Percentiles rank a stretch among this genome's conserved stretches.
Evolutionary conservation across 2,797 vertebrate species (phyloP).

Genomic region (Lagocephalus sceleratus): DNA sequence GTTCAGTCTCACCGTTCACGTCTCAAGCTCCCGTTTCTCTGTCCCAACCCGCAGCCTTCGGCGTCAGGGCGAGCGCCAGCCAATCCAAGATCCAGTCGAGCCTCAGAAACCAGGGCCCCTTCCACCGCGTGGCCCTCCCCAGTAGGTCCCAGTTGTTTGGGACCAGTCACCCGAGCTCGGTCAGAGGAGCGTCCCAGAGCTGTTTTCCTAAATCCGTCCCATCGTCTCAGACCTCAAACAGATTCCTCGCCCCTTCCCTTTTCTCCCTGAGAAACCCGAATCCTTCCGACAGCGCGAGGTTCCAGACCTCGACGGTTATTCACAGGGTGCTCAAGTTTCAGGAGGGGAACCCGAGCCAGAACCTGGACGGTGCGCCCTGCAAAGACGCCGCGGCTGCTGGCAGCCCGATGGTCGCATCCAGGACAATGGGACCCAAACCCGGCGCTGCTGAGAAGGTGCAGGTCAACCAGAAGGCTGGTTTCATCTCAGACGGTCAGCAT

Average conservation of each 20-base stretch:
- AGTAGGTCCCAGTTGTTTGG: slow-evolving; percentile 61
- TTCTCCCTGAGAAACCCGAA: slow-evolving; percentile 61
- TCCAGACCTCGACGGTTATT: slow-evolving; percentile 66
- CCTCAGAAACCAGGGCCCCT: slow-evolving; percentile 66
- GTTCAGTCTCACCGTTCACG: slow-evolving; percentile 21
- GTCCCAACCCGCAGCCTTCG: slow-evolving; percentile 36
- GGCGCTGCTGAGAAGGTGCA: slow-evolving; percentile 47
- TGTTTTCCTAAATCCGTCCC: slow-evolving; percentile 61
- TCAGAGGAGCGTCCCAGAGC: slow-evolving; percentile 50
- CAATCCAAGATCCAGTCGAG: slow-evolving; percentile 59
- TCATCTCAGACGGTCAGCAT: slow-evolving; percentile 30
- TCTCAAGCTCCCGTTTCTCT: slow-evolving; percentile 54
- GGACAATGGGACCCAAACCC: slow-evolving; percentile 39
- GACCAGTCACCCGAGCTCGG: slow-evolving; percentile 51
- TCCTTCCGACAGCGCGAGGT: slow-evolving; percentile 60
- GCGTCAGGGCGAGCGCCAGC: slow-evolving; percentile 42
- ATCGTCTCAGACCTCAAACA: slow-evolving; percentile 58
- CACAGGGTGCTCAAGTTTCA: slow-evolving; percentile 74
- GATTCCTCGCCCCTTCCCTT: slow-evolving; percentile 60
- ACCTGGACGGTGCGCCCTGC: slow-evolving; percentile 67
- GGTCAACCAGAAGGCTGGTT: slow-evolving; percentile 42
- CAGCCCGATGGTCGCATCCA: slow-evolving; percentile 34
- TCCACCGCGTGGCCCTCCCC: slow-evolving; percentile 65
- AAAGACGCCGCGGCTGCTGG: slow-evolving; percentile 52
- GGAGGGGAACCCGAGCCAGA: slow-evolving; percentile 64